Base-by-base conservation (phyloP, 2,888 invertebrate species). In the Orthosia gracilis region DNA sequence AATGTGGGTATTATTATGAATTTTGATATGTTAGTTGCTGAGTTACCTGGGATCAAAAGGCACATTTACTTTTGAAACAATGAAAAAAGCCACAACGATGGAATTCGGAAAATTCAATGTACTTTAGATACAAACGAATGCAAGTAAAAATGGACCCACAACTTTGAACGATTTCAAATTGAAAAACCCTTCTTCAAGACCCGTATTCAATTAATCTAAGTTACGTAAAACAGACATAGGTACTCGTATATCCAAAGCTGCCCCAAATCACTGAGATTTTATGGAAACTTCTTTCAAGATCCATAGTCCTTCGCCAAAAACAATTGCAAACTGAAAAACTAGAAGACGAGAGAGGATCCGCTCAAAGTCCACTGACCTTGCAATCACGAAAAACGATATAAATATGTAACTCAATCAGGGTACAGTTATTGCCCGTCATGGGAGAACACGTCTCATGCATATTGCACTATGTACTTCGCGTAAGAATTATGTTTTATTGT, bases 371-470 rank as follows among this genome's bases (percentile, higher is more conserved):
- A 91, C 88, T 90, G 92, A 92, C 93, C 92, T 89, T 85, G 83
- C 92, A 92, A 92, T 92, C 92, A 90, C 89, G 90, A 91, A 93
- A 92, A 92, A 91, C 82, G 76, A 91, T 80, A 86, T 89, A 91
- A 92, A 92, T 91, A 94, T 91, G 89, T 91, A 93, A 90, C 91
- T 92, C 94, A 94, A 95, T 96, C 95, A 82, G 88, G 84, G 74
- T 91, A 95, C 96, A 90, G 96, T 95, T 95, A 95, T 58, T 73
- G 82, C 77, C 76, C 78, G 96, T 96, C 96, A 96, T 96, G 96
- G 96, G 96, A 96, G 92, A 79, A 71, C 78, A 87, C 86, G 58
- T 61, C 93, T 94, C 95, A 95, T 96, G 91, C 95, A 96, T 96
- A 96, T 95, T 95, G 96, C 96, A 95, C 95, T 96, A 40, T 40